phyloP scores from a whole-genome alignment of 2,888 invertebrate genomes.

The Unio pictorum region DNA sequence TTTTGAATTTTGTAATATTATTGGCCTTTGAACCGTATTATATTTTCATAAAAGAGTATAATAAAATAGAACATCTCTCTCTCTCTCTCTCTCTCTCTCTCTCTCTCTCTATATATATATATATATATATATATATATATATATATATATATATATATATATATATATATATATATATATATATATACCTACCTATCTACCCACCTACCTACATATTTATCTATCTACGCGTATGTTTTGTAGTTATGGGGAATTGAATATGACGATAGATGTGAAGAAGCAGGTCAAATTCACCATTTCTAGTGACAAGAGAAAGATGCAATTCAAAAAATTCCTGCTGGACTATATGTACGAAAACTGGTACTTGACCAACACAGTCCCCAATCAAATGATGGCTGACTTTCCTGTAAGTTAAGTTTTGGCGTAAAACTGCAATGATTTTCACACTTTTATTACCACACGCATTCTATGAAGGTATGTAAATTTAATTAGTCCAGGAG shows the following conservation, averaged over 20 bases:
- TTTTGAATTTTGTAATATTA: no score
- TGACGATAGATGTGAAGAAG: slow-evolving; percentile 40
- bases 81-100: not conserved
- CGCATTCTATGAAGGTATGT: no score
- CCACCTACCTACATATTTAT: not conserved
- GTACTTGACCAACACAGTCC: slow-evolving; percentile 66
- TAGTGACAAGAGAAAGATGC: slow-evolving; percentile 45
- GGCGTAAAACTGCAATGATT: no score
- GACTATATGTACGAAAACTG: slow-evolving; percentile 68
- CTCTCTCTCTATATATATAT: not conserved
- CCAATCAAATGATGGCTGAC: slow-evolving; percentile 63
- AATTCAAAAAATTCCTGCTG: slow-evolving; percentile 63
- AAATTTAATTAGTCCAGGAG: no score
- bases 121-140: not conserved
- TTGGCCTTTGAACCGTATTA: no score
- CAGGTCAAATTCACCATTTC: slow-evolving; percentile 11
- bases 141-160: not conserved
- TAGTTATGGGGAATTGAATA: slow-evolving; percentile 38
- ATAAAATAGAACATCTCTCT: no score
- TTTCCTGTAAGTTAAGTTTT: slow-evolving; percentile 52
- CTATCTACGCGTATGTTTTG: not conserved
- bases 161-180: not conserved
- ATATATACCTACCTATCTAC: not conserved
- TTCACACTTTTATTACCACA: no score
- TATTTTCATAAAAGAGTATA: no score